Percentiles rank a stretch among this genome's conserved stretches.
Evolutionary conservation across 2,113 vertebrate species (phyloP).

Genomic region (Gorilla gorilla): DNA sequence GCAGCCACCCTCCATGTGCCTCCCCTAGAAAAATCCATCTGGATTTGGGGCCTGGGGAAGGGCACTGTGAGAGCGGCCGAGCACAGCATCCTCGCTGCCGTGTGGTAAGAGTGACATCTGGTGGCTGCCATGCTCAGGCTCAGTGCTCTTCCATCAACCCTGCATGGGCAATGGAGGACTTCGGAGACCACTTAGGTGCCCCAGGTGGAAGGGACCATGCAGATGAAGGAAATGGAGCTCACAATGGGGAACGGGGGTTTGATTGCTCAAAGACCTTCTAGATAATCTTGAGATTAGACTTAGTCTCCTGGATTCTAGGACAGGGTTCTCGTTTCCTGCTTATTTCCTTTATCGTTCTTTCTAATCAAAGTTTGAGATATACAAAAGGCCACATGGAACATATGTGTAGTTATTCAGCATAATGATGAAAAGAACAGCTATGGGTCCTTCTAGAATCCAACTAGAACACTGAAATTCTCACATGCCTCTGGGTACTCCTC

Average conservation of each 20-base stretch:
- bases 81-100: background rate
- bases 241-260: background rate
- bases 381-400: background rate
- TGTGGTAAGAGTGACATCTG: constrained; percentile 65
- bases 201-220: background rate
- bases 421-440: background rate
- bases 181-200: background rate
- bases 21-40: background rate
- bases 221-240: background rate
- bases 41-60: background rate
- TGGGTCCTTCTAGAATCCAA: background rate
- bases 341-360: background rate
- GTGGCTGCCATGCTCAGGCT: background rate
- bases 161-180: background rate
- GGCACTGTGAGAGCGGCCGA: rapidly evolving
- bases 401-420: background rate
- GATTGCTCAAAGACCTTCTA: background rate
- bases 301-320: background rate
- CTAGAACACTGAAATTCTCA: background rate
- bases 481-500: rapidly evolving
- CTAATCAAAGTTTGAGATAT: background rate
- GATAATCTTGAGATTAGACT: background rate
- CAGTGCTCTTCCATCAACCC: background rate
- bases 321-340: background rate
- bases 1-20: too few relatives aligned